phyloP scores from a whole-genome alignment of 2,888 invertebrate species.

The Saturnia japonica region DNA sequence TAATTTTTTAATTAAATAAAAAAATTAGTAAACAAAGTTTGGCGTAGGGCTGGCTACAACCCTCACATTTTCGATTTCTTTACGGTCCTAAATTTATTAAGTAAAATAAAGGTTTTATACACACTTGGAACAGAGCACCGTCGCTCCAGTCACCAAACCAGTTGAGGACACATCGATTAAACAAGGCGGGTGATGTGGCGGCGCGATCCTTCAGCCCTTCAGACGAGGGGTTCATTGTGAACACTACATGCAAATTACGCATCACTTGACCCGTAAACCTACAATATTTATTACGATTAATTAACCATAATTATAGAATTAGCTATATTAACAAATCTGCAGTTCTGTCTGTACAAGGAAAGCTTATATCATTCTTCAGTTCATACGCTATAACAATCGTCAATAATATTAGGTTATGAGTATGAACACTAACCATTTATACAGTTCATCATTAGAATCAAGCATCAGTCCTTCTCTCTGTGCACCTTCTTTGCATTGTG shows the following conservation, averaged over 20 bases:
- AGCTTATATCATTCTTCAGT: too few relatives aligned
- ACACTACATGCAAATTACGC: slow-evolving; percentile 99
- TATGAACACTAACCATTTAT: slow-evolving; percentile 89
- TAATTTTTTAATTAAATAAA: too few relatives aligned
- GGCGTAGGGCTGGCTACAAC: too few relatives aligned
- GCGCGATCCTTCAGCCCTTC: slow-evolving; percentile 99
- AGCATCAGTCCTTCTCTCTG: slow-evolving; percentile 99
- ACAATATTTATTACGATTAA: background rate
- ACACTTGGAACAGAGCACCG: slow-evolving; percentile 93
- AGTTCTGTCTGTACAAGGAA: too few relatives aligned
- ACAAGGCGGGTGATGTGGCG: slow-evolving; percentile 98
- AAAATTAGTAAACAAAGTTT: too few relatives aligned
- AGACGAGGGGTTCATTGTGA: slow-evolving; percentile 99
- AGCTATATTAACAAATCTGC: too few relatives aligned
- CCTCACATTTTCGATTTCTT: background rate
- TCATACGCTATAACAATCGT: too few relatives aligned
- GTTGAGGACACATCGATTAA: slow-evolving; percentile 99
- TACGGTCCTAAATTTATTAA: background rate
- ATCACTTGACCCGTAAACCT: slow-evolving; percentile 98
- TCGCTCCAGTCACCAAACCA: slow-evolving; percentile 99
- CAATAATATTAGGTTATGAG: background rate
- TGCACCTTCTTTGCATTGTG: slow-evolving; percentile 99
- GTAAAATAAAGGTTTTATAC: slow-evolving; percentile 19
- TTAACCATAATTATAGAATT: too few relatives aligned
- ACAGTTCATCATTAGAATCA: slow-evolving; percentile 98